Percentiles rank a stretch among this genome's conserved stretches.
These are phyloP conservation scores for Choloepus didactylus DNA, from an alignment of 2,797 vertebrate species.

Conservation along the genomic window DNA sequence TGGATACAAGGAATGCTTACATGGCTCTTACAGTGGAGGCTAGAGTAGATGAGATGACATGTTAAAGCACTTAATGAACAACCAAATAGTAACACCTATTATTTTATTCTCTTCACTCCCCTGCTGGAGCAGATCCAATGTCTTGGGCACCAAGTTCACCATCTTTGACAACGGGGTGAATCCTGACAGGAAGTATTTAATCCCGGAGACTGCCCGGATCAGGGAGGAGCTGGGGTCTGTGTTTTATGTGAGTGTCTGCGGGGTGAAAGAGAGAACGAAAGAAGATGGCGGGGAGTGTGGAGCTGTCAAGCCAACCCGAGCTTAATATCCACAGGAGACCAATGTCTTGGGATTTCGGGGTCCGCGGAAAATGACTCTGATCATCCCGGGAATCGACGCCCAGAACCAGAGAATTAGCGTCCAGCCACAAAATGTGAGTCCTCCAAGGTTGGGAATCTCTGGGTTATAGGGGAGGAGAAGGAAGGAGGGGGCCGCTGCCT, in stretches of 20 bases:
- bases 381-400: constrained; percentile 92
- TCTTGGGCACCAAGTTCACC: constrained; percentile 94
- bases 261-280: not conserved
- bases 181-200: constrained; percentile 91
- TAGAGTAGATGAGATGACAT: not conserved
- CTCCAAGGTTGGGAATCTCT: not conserved
- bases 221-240: constrained; percentile 94
- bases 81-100: not conserved
- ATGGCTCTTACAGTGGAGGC: not conserved
- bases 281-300: not conserved
- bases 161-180: constrained; percentile 94
- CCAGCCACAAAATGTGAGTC: constrained; percentile 90
- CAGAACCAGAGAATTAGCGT: constrained; percentile 91
- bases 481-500: not conserved
- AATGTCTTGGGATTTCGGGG: constrained; percentile 94
- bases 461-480: not conserved
- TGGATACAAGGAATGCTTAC: not conserved
- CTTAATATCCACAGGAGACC: constrained; percentile 88
- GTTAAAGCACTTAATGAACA: not conserved
- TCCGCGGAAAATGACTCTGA: constrained; percentile 94
- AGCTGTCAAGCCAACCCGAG: not conserved
- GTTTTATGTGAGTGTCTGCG: constrained; percentile 92
- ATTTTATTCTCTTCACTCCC: not conserved
- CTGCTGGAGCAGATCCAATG: constrained; percentile 91
- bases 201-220: constrained; percentile 90